Conservation (phyloP, 2,113 vertebrate genomes). For the Prunella himalayana region DNA sequence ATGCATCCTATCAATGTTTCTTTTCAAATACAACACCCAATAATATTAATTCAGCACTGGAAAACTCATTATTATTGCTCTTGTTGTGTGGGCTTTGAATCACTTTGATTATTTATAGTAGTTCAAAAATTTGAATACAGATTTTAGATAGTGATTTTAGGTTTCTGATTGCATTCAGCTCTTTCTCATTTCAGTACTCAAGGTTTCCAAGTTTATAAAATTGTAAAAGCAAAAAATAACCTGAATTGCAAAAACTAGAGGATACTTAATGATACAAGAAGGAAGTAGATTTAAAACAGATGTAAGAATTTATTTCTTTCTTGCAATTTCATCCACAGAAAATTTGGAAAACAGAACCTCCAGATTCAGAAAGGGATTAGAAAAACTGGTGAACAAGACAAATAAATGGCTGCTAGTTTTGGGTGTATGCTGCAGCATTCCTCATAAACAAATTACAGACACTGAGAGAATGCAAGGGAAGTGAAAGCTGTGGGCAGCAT, state of each 20-base stretch:
- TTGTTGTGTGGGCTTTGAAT: neutral
- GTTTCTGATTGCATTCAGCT: neutral
- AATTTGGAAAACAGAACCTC: neutral
- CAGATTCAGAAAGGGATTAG: neutral
- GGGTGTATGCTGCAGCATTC: neutral
- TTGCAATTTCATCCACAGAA: neutral
- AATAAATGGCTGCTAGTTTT: neutral
- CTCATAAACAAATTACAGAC: neutral
- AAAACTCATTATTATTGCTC: neutral
- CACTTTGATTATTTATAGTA: neutral
- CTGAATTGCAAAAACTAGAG: neutral
- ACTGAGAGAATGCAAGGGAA: neutral
- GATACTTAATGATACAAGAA: neutral
- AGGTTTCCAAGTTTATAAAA: neutral
- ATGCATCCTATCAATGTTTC: neutral
- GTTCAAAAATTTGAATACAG: neutral
- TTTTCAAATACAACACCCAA: neutral
- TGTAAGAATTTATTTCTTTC: neutral
- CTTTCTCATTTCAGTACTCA: neutral
- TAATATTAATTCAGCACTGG: neutral
- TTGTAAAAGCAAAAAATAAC: neutral
- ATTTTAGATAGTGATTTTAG: neutral
- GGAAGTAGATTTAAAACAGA: neutral
- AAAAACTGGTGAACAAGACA: neutral
- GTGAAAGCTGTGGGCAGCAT: neutral